Conservation (phyloP, 2,113 vertebrate genomes). For the Bos javanicus region DNA sequence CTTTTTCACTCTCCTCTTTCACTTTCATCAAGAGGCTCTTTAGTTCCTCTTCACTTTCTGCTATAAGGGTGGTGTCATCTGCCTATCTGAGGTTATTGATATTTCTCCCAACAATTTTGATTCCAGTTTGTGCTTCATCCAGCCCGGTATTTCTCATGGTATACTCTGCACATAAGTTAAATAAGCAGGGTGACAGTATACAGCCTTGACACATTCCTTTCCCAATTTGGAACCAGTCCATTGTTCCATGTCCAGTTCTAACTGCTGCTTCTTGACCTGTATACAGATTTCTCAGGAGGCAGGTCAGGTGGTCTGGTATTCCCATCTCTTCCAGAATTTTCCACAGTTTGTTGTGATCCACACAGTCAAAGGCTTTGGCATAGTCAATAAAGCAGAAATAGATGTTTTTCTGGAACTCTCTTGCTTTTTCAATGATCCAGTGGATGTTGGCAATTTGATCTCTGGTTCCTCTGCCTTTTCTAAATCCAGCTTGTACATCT, state of each 20-base stretch:
- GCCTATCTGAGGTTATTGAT: not conserved
- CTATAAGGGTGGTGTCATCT: not conserved
- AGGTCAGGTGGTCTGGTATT: not conserved
- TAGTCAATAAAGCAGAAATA: not conserved
- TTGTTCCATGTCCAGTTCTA: not conserved
- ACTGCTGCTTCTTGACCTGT: not conserved
- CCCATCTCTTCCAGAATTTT: not conserved
- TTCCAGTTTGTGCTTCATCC: not conserved
- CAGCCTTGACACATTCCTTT: not conserved
- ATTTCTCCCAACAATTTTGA: not conserved
- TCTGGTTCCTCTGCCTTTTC: not conserved
- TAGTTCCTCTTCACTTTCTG: not conserved
- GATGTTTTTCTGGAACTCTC: not conserved
- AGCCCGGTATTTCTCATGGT: rapidly evolving
- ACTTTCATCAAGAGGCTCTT: not conserved
- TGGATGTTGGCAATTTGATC: not conserved
- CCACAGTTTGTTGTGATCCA: not conserved
- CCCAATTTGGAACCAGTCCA: not conserved
- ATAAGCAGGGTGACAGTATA: not conserved
- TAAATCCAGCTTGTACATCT: not conserved
- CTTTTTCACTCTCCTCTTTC: not conserved
- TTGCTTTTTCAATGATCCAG: not conserved
- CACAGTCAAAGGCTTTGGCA: not conserved
- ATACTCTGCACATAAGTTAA: not conserved
- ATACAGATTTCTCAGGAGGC: not conserved